These are phyloP conservation scores for Celastrina argiolus DNA, from an alignment of 2,888 invertebrate genomes.

Conservation along the genomic window DNA sequence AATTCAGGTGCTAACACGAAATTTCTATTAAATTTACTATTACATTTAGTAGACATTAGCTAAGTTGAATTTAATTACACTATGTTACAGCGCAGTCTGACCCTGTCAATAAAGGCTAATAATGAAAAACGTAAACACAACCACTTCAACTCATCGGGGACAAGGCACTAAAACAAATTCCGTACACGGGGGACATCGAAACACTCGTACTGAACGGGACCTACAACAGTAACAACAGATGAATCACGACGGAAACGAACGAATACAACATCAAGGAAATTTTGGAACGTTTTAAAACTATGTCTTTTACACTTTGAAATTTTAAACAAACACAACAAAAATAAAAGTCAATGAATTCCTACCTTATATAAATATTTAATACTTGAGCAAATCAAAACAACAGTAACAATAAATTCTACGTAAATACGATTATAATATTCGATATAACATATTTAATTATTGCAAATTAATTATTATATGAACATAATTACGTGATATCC, in stretches of 20 bases:
- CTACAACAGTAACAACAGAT: not conserved
- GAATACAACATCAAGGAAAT: not conserved
- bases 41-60: constrained; percentile 62
- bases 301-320: constrained; percentile 23
- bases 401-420: constrained; percentile 68
- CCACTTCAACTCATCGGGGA: constrained; percentile 12
- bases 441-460: constrained; percentile 49
- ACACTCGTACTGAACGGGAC: not conserved
- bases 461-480: constrained; percentile 45
- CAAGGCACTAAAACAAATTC: constrained; percentile 21
- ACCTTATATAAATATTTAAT: constrained; percentile 68
- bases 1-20: constrained; percentile 66
- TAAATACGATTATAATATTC: constrained; percentile 61
- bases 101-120: constrained; percentile 74
- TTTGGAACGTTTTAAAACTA: constrained; percentile 20
- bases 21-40: constrained; percentile 55
- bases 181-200: not conserved
- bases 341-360: constrained; percentile 42
- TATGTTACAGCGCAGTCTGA: constrained; percentile 65
- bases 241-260: not conserved
- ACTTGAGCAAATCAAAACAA: constrained; percentile 77
- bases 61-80: constrained; percentile 65
- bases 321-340: constrained; percentile 22
- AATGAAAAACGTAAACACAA: constrained; percentile 27
- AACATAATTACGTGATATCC: constrained; percentile 47